These are phyloP conservation scores for Cerastis rubricosa DNA, from an alignment of 2,888 invertebrate genomes.

Conservation along the genomic window DNA sequence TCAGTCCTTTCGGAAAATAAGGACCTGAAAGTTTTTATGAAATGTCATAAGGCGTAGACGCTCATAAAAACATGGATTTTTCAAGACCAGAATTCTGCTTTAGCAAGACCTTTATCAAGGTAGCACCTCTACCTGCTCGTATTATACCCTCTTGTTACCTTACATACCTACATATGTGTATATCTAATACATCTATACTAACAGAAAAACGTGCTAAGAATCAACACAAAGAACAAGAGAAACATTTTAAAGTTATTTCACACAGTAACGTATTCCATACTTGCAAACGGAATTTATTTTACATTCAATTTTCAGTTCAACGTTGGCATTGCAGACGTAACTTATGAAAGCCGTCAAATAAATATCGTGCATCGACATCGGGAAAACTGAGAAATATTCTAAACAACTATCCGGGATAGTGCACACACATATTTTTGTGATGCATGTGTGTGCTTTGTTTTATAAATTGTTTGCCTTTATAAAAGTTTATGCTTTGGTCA, in stretches of 20 bases:
- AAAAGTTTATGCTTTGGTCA: constrained; percentile 18
- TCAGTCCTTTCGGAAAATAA: no score
- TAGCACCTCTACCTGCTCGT: background rate
- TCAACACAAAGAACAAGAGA: constrained; percentile 45
- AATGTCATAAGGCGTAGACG: no score
- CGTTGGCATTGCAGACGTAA: constrained; percentile 67
- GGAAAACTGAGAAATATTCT: constrained; percentile 68
- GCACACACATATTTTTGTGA: constrained; percentile 51
- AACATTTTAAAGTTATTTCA: constrained; percentile 59
- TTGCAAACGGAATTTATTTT: constrained; percentile 63
- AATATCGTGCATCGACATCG: constrained; percentile 68
- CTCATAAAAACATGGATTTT: no score
- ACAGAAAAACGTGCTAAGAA: constrained; percentile 26
- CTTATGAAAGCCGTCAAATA: constrained; percentile 71
- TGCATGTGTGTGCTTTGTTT: constrained; percentile 36
- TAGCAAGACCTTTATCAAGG: background rate
- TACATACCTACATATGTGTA: background rate
- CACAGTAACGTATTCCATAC: constrained; percentile 57
- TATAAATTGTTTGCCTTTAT: constrained; percentile 10
- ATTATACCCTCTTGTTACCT: background rate
- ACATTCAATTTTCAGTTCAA: constrained; percentile 67
- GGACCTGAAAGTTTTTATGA: no score
- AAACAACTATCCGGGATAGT: constrained; percentile 62
- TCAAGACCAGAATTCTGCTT: no score
- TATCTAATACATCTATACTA: background rate